Percentiles rank a stretch among this genome's conserved stretches.
Conservation (phyloP, 2,797 vertebrate genomes). For the Tinamus major region DNA sequence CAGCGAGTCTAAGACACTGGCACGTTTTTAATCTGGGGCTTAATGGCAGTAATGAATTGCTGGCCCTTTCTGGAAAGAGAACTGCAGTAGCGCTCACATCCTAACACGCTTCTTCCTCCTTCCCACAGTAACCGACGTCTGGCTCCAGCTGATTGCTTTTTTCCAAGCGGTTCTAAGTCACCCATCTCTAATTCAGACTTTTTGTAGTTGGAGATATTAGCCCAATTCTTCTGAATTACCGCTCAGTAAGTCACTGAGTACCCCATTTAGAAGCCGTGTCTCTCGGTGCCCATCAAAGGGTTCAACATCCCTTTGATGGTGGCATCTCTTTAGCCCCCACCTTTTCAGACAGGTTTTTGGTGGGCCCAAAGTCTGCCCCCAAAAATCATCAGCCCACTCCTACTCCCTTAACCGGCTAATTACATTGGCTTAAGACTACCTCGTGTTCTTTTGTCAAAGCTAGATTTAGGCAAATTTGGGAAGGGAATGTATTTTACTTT, state of each 20-base stretch:
- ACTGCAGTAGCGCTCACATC: not conserved
- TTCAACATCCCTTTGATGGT: conserved; percentile 61
- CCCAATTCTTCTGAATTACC: conserved; percentile 50
- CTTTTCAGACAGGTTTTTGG: conserved; percentile 29
- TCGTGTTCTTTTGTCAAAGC: conserved; percentile 25
- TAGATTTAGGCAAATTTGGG: conserved; percentile 55
- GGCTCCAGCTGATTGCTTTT: conserved; percentile 40
- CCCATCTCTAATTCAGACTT: conserved; percentile 35
- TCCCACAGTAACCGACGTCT: not conserved
- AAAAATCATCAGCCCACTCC: conserved; percentile 1
- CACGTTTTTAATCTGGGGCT: not conserved
- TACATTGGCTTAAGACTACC: conserved; percentile 27
- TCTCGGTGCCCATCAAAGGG: conserved; percentile 39
- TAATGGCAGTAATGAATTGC: not conserved
- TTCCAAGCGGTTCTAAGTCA: conserved; percentile 67
- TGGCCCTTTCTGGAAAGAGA: not conserved
- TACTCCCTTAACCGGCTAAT: conserved; percentile 50
- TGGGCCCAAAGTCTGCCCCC: not conserved
- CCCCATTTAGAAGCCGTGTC: conserved; percentile 34
- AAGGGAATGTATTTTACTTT: conserved; percentile 59
- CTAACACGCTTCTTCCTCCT: not conserved
- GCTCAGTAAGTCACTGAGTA: conserved; percentile 59
- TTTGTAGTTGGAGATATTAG: conserved; percentile 58
- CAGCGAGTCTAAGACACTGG: not conserved
- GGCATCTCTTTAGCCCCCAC: not conserved